Evolutionary conservation across 2,888 invertebrate genomes (phyloP).

Genomic region (Parascotia fuliginaria): DNA sequence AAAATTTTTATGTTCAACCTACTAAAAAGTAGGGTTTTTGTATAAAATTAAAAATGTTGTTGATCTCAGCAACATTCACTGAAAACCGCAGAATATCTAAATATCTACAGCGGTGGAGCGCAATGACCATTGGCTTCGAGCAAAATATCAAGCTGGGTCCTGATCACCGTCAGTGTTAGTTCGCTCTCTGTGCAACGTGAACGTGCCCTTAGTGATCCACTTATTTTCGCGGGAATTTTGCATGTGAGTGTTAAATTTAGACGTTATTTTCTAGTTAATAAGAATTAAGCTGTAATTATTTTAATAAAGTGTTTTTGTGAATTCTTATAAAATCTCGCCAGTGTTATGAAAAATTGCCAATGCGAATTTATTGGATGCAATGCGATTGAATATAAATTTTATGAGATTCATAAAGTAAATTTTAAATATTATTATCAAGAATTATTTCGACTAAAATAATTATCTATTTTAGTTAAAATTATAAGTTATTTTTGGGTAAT

Average conservation of each 20-base stretch:
- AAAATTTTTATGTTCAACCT: no score
- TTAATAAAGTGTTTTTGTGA: background rate
- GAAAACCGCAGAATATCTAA: conserved; percentile 50
- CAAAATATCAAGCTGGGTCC: conserved; percentile 51
- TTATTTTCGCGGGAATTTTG: conserved; percentile 36
- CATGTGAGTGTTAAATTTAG: conserved; percentile 42
- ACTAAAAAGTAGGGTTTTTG: no score
- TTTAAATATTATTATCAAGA: no score
- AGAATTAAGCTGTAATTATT: no score
- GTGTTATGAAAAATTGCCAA: no score
- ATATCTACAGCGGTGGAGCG: conserved; percentile 29
- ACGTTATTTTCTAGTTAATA: no score
- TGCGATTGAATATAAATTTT: no score
- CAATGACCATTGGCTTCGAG: conserved; percentile 44
- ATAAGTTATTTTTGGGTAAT: no score
- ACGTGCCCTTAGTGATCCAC: conserved; percentile 42
- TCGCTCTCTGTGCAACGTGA: conserved; percentile 45
- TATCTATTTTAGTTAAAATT: no score
- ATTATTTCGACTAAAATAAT: no score
- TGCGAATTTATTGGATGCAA: no score
- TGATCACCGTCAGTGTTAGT: conserved; percentile 48
- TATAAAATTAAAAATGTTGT: conserved; percentile 51
- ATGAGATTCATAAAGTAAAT: no score
- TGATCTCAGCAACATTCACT: conserved; percentile 47
- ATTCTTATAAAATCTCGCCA: background rate